Percentiles rank a stretch among this genome's conserved stretches.
phyloP scores from a whole-genome alignment of 2,113 vertebrate genomes.

The Poeciliopsis occidentalis region DNA sequence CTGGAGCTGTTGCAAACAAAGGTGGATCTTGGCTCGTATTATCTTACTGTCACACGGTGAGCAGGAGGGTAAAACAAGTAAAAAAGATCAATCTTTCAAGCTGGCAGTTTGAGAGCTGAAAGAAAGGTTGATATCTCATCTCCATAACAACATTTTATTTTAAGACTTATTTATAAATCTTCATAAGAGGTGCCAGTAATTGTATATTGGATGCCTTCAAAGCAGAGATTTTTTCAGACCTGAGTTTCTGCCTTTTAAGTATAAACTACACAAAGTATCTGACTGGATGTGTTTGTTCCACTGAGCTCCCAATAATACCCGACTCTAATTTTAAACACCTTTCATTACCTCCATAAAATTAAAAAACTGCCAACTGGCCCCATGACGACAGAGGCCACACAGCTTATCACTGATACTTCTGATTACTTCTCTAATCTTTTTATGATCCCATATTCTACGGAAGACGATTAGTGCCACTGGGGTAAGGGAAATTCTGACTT shows the following conservation, averaged over 20 bases:
- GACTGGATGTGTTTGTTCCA: constrained; percentile 33
- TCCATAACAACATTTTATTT: neutral
- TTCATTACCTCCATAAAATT: constrained; percentile 51
- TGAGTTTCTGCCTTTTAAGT: constrained; percentile 4
- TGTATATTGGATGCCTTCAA: neutral
- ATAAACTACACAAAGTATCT: constrained; percentile 29
- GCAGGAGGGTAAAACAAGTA: neutral
- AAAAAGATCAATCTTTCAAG: neutral
- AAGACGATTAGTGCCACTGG: no score
- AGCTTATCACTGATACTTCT: constrained; percentile 24
- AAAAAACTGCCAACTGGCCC: constrained; percentile 26
- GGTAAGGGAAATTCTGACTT: no score
- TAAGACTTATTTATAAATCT: neutral
- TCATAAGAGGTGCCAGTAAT: neutral
- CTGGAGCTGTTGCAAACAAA: neutral
- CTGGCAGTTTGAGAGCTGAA: neutral
- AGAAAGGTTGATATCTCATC: neutral
- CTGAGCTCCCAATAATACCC: constrained; percentile 28
- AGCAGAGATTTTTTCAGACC: constrained; percentile 21
- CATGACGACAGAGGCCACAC: constrained; percentile 13
- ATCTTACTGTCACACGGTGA: neutral
- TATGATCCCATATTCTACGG: neutral
- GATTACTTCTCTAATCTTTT: neutral
- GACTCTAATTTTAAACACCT: constrained; percentile 18
- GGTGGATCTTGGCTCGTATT: neutral